Base-by-base conservation (phyloP, 2,113 vertebrate genomes). In the Cyprinodon tularosa region DNA sequence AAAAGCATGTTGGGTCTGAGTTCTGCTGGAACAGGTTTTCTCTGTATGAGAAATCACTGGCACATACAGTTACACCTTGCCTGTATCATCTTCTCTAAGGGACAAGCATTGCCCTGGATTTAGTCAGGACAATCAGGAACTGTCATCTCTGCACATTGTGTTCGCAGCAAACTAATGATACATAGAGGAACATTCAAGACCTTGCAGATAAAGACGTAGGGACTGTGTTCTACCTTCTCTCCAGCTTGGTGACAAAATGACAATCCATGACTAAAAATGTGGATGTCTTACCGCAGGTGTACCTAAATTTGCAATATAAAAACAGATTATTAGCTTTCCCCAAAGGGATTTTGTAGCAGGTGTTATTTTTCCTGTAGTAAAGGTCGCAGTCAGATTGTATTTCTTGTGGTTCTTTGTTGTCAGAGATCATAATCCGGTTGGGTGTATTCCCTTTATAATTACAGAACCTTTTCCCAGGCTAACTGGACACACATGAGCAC, bases 351-450 rank as follows among this genome's bases (percentile, higher is more conserved):
- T 12, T 66, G 47, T 47, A 76, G 67, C 63, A 53, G 73, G 82
- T 88, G 68, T 82, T 81, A 67, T 53, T 81, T 89, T 84, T 69
- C 71, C 72, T 42, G 59, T 44, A 14, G 42, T 53, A 81, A 87
- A 90, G 85, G 89, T 89, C 77, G 85, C 47, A 42, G 59, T 68
- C 70, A 83, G 88, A 88, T 91, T 84, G 50, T 70, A 66, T 92
- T 92, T 86, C 90, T 69, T 60, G 60, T 22, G 0, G 20, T 72
- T 76, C 83, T 90, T 89, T 91, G 84, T 91, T 82, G 48, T 71
- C 60, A 76, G 48, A n/a, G 50, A 37, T 40, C 84, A 84, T 87
- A 80, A 86, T 80, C 71, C 70, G 74, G 39, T 78, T 79, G 76
- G 83, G 65, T 82, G 78, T 80, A 71, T 72, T 85, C 48, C 73